Conservation (phyloP, 2,113 vertebrate species). For the Lutjanus erythropterus region DNA sequence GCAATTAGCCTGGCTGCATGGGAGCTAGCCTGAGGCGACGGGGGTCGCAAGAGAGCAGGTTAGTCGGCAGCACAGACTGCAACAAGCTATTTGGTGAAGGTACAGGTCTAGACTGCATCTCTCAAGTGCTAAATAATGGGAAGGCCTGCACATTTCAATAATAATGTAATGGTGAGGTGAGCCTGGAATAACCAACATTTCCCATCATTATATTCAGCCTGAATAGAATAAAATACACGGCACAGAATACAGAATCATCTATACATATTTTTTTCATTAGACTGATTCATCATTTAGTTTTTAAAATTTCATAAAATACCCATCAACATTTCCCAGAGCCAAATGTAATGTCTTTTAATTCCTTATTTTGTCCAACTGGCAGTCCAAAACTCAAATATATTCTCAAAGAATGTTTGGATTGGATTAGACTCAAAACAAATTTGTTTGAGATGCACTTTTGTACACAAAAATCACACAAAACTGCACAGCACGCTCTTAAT, state of each 20-base stretch:
- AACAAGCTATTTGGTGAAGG: conserved; percentile 24
- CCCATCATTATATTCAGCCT: conserved; percentile 13
- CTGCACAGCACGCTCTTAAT: no score
- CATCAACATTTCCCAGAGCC: neutral
- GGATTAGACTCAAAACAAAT: no score
- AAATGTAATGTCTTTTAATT: neutral
- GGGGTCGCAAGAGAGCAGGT: conserved; percentile 60
- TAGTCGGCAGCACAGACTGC: conserved; percentile 48
- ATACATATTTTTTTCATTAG: neutral
- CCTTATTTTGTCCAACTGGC: neutral
- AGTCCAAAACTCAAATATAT: neutral
- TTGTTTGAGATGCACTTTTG: no score
- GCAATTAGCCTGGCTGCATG: conserved; percentile 76
- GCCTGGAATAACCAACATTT: conserved; percentile 18
- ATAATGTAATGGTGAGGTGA: conserved; percentile 12
- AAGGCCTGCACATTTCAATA: conserved; percentile 26
- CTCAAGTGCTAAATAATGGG: conserved; percentile 29
- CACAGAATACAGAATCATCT: conserved; percentile 2
- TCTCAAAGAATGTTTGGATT: no score
- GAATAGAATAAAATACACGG: conserved; percentile 7
- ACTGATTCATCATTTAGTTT: neutral
- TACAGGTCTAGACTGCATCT: conserved; percentile 33
- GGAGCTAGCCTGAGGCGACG: conserved; percentile 54
- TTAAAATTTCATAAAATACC: neutral
- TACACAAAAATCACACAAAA: no score